These are phyloP conservation scores for Archilochus colubris DNA, from an alignment of 2,113 vertebrate genomes.

Conservation along the genomic window DNA sequence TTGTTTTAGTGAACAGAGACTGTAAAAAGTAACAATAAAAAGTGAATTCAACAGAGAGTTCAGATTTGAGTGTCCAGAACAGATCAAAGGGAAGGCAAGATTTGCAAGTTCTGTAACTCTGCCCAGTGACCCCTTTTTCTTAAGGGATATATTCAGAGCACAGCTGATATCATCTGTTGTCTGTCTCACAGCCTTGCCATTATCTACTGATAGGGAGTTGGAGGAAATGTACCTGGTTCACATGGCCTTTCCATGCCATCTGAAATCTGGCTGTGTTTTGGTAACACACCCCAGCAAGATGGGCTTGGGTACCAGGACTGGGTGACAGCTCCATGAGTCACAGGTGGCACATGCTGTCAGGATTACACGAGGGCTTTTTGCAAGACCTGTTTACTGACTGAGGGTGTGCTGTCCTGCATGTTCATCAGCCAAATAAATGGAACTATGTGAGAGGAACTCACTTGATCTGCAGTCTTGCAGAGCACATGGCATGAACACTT, in stretches of 20 bases:
- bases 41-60: neutral
- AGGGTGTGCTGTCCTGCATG: neutral
- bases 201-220: neutral
- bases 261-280: slow-evolving; percentile 35
- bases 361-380: slow-evolving; percentile 19
- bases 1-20: neutral
- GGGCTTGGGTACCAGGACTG: slow-evolving; percentile 29
- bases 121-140: slow-evolving; percentile 49
- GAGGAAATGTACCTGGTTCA: slow-evolving; percentile 16
- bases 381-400: slow-evolving; percentile 34
- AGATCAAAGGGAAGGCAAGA: neutral
- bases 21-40: neutral
- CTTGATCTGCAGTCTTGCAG: neutral
- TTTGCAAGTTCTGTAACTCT: slow-evolving; percentile 2
- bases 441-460: neutral
- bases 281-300: slow-evolving; percentile 33
- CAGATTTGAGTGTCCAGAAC: neutral
- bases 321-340: slow-evolving; percentile 32
- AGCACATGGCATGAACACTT: neutral
- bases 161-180: slow-evolving; percentile 45
- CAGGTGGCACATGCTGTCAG: neutral
- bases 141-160: neutral
- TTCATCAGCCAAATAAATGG: neutral
- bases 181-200: neutral
- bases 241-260: slow-evolving; percentile 9